phyloP scores from a whole-genome alignment of 2,113 vertebrate genomes.

The Cisticola juncidis region DNA sequence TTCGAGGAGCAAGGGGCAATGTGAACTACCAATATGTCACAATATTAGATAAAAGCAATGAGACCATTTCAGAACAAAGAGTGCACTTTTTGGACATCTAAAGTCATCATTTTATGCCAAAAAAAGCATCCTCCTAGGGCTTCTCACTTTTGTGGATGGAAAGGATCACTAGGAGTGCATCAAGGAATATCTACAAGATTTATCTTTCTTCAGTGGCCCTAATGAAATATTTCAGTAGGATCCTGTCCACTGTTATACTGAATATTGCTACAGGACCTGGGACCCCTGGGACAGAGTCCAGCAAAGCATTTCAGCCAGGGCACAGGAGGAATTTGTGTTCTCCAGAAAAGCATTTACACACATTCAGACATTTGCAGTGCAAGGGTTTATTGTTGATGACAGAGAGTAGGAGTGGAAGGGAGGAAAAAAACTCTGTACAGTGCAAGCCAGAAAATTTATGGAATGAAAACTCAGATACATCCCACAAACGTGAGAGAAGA shows the following conservation, averaged over 20 bases:
- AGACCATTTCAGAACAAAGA: neutral
- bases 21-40: neutral
- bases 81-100: neutral
- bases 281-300: neutral
- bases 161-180: rapidly evolving
- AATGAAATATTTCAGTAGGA: neutral
- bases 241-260: neutral
- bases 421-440: neutral
- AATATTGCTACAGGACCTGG: neutral
- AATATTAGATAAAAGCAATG: neutral
- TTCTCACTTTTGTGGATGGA: neutral
- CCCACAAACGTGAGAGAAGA: neutral
- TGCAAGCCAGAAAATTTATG: neutral
- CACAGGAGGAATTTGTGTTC: neutral
- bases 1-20: neutral
- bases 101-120: neutral
- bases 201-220: neutral
- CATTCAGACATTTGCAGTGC: neutral
- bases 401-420: neutral
- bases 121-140: neutral
- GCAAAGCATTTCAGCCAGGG: neutral
- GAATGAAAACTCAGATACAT: neutral
- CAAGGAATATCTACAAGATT: neutral
- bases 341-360: neutral
- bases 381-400: neutral